Evolutionary conservation across 1,140 invertebrate species (phyloP).

Genomic region (Trichonephila inaurata): DNA sequence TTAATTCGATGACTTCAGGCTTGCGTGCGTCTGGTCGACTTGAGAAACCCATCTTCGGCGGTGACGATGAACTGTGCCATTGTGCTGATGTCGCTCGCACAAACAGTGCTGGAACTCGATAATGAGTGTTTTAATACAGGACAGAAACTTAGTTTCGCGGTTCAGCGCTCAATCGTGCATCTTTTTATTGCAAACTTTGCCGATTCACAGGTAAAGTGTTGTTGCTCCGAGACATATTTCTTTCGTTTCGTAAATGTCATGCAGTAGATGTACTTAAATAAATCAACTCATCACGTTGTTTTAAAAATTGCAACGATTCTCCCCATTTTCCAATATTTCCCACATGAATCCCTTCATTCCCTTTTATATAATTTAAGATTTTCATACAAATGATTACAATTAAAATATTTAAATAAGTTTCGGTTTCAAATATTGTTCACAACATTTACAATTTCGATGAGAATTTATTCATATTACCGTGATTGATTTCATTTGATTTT

Average conservation of each 20-base stretch:
- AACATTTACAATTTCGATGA: no score
- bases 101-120: not conserved
- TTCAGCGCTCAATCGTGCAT: not conserved
- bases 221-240: not conserved
- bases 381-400: no score
- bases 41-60: not conserved
- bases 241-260: not conserved
- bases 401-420: no score
- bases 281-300: no score
- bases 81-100: not conserved
- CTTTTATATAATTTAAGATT: no score
- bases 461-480: no score
- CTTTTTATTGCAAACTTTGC: not conserved
- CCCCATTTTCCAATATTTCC: no score
- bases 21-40: slow-evolving; percentile 5
- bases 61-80: not conserved
- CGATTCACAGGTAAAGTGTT: not conserved
- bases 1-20: not conserved
- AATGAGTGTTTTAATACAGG: not conserved
- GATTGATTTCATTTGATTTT: no score
- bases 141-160: not conserved
- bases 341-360: no score
- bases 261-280: not conserved
- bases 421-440: no score
- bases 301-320: no score